These are phyloP conservation scores for Tachysurus vachellii DNA, from an alignment of 2,113 vertebrate genomes.

Conservation along the genomic window DNA sequence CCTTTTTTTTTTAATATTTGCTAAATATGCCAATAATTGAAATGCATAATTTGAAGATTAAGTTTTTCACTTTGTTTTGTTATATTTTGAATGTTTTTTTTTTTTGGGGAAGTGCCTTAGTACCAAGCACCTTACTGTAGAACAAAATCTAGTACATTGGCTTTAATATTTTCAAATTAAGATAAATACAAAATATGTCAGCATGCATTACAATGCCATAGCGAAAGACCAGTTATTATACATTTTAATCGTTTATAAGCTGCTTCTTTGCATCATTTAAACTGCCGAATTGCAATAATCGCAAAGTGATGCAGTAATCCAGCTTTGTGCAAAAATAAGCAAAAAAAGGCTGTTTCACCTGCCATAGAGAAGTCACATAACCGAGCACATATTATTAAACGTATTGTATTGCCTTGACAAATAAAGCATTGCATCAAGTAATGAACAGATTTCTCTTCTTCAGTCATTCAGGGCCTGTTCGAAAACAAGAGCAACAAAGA, in stretches of 20 bases:
- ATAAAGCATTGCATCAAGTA: slow-evolving; percentile 14
- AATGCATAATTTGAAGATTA: not conserved
- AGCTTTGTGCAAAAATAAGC: not conserved
- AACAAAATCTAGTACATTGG: not conserved
- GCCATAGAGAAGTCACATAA: not conserved
- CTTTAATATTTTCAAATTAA: not conserved
- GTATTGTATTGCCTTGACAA: not conserved
- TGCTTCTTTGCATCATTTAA: not conserved
- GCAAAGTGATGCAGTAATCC: not conserved
- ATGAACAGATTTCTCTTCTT: not conserved
- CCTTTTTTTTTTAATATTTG: slow-evolving; percentile 2
- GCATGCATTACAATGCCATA: not conserved
- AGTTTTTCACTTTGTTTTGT: not conserved
- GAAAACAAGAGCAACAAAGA: not conserved
- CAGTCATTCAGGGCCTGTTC: not conserved
- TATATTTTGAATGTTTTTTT: not conserved
- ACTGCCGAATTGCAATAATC: not conserved
- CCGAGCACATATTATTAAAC: not conserved
- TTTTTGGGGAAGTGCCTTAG: slow-evolving; percentile 17
- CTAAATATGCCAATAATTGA: not conserved
- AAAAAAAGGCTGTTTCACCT: not conserved
- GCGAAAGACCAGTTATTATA: no score
- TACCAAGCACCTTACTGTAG: not conserved
- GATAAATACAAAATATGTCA: not conserved
- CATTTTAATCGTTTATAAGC: not conserved